Evolutionary conservation across 2,797 vertebrate genomes (phyloP).

Genomic region (Glossophaga mutica): DNA sequence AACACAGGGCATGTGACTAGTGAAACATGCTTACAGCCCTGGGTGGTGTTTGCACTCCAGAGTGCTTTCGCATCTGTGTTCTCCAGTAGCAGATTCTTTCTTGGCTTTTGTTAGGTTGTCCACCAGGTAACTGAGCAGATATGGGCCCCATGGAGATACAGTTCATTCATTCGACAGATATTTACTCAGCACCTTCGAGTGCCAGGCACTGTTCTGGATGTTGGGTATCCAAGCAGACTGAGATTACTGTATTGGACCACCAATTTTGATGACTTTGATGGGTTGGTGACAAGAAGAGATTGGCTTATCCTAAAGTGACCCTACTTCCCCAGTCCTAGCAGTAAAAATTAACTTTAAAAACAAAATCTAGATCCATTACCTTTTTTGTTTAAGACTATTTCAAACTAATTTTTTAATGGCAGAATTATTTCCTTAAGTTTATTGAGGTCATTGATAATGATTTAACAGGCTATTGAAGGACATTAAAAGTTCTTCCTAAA

Average conservation of each 20-base stretch:
- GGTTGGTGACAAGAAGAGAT: not conserved
- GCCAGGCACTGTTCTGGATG: not conserved
- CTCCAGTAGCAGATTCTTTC: not conserved
- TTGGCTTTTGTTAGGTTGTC: not conserved
- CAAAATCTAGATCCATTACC: not conserved
- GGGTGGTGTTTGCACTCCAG: not conserved
- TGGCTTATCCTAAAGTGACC: slow-evolving; percentile 6
- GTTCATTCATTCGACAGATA: not conserved
- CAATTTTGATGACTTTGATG: not conserved
- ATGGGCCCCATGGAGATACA: not conserved
- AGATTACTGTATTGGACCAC: not conserved
- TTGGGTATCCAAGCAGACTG: not conserved
- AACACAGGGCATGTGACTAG: not conserved
- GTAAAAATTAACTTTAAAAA: slow-evolving; percentile 7
- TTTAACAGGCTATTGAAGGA: not conserved
- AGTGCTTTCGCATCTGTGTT: not conserved
- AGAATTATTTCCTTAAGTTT: not conserved
- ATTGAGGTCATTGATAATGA: not conserved
- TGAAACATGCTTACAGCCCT: not conserved
- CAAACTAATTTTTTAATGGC: not conserved
- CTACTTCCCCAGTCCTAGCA: not conserved
- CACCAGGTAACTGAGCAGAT: not conserved
- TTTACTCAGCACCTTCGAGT: not conserved
- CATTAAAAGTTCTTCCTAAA: slow-evolving; percentile 60
- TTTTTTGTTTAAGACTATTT: not conserved